These are phyloP conservation scores for Rhagonycha fulva DNA, from an alignment of 2,888 invertebrate species.

Conservation along the genomic window DNA sequence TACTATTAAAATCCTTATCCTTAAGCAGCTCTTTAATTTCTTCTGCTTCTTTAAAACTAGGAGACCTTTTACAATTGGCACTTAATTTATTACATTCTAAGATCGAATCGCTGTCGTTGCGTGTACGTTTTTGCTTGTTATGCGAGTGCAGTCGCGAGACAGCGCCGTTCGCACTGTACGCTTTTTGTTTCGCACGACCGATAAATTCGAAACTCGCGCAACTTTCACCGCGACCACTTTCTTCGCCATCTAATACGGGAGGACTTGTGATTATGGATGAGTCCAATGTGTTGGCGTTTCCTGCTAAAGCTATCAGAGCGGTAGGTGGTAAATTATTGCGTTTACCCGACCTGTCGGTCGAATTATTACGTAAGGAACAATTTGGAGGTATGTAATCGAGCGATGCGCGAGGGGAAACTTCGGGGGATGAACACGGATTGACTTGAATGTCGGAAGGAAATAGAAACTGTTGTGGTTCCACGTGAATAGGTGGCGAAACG, in stretches of 20 bases:
- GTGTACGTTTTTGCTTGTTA: conserved; percentile 47
- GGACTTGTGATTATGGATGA: conserved; percentile 58
- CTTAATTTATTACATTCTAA: conserved; percentile 54
- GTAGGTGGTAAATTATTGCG: conserved; percentile 59
- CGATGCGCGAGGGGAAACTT: conserved; percentile 56
- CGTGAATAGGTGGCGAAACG: conserved; percentile 54
- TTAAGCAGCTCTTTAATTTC: conserved; percentile 50
- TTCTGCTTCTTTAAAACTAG: conserved; percentile 55
- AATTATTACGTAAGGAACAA: conserved; percentile 53
- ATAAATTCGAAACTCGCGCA: conserved; percentile 68
- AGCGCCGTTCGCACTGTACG: conserved; percentile 45
- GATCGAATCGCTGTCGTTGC: conserved; percentile 52
- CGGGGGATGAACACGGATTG: conserved; percentile 54
- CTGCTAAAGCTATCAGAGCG: conserved; percentile 59
- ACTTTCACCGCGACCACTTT: conserved; percentile 66
- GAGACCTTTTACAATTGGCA: conserved; percentile 52
- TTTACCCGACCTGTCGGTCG: conserved; percentile 38
- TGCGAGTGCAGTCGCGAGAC: conserved; percentile 37
- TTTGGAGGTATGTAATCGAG: conserved; percentile 59
- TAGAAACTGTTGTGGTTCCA: conserved; percentile 62
- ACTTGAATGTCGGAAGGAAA: conserved; percentile 67
- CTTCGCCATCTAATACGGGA: conserved; percentile 64
- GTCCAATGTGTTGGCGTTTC: conserved; percentile 56
- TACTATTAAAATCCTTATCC: conserved; percentile 57
- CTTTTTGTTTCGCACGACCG: conserved; percentile 53